Evolutionary conservation across 2,888 invertebrate genomes (phyloP).

Genomic region (Poecilus cupreus): DNA sequence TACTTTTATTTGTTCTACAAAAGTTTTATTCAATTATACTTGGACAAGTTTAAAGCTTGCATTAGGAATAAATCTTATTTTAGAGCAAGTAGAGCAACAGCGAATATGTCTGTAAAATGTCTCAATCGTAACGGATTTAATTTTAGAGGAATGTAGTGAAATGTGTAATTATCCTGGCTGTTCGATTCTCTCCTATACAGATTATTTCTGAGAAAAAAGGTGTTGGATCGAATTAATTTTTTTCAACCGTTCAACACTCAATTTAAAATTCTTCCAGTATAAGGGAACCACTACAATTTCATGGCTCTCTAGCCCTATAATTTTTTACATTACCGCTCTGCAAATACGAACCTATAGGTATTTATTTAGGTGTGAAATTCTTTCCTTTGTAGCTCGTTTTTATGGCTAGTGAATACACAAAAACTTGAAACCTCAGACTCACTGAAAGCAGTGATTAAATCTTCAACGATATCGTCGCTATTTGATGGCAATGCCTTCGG

Average conservation of each 20-base stretch:
- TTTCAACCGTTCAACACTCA: slow-evolving; percentile 22
- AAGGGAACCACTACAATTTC: slow-evolving; percentile 40
- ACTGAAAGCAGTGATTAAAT: background rate
- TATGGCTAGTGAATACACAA: no score
- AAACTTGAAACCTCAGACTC: background rate
- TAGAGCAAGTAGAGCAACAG: no score
- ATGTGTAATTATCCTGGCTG: background rate
- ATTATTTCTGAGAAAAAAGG: background rate
- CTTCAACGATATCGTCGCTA: no score
- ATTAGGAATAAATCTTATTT: background rate
- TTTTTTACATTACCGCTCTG: slow-evolving; percentile 35
- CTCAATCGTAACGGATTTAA: background rate
- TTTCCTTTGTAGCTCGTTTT: background rate
- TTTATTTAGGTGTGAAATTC: slow-evolving; percentile 53
- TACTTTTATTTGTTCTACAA: slow-evolving; percentile 23
- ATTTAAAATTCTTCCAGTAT: slow-evolving; percentile 17
- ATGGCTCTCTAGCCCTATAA: slow-evolving; percentile 17
- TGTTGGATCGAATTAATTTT: slow-evolving; percentile 11
- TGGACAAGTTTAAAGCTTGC: background rate
- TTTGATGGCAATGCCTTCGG: no score
- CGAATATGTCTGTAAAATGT: background rate
- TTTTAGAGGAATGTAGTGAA: background rate
- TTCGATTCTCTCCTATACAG: background rate
- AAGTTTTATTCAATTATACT: slow-evolving; percentile 11
- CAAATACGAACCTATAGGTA: slow-evolving; percentile 52